These are phyloP conservation scores for Pogona vitticeps DNA, from an alignment of 2,113 vertebrate species.

Conservation along the genomic window DNA sequence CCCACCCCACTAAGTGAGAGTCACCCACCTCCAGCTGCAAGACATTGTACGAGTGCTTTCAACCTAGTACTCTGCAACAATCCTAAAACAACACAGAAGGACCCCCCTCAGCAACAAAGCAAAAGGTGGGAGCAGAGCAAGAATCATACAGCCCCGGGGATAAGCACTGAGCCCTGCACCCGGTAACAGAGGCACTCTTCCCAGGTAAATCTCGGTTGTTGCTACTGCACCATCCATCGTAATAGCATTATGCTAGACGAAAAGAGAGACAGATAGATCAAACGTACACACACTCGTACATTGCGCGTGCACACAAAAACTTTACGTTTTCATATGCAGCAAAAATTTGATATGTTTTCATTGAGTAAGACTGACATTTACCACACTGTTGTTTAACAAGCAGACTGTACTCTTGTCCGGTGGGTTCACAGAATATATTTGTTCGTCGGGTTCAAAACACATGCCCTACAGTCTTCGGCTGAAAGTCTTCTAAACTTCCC, in stretches of 20 bases:
- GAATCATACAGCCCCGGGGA: neutral
- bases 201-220: too few relatives aligned
- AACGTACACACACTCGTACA: too few relatives aligned
- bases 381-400: neutral
- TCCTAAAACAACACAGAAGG: too few relatives aligned
- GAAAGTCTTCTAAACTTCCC: neutral
- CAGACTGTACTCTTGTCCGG: neutral
- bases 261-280: too few relatives aligned
- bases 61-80: neutral
- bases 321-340: too few relatives aligned
- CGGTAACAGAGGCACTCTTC: neutral
- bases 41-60: neutral
- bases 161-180: neutral
- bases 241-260: too few relatives aligned
- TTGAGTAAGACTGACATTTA: neutral
- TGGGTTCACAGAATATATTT: neutral
- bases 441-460: neutral
- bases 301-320: too few relatives aligned
- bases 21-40: too few relatives aligned
- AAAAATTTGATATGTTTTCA: neutral
- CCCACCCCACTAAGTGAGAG: neutral
- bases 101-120: neutral
- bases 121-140: neutral
- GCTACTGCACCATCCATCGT: too few relatives aligned
- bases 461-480: neutral